phyloP scores from a whole-genome alignment of 2,888 invertebrate genomes.

The Synanthedon vespiformis region DNA sequence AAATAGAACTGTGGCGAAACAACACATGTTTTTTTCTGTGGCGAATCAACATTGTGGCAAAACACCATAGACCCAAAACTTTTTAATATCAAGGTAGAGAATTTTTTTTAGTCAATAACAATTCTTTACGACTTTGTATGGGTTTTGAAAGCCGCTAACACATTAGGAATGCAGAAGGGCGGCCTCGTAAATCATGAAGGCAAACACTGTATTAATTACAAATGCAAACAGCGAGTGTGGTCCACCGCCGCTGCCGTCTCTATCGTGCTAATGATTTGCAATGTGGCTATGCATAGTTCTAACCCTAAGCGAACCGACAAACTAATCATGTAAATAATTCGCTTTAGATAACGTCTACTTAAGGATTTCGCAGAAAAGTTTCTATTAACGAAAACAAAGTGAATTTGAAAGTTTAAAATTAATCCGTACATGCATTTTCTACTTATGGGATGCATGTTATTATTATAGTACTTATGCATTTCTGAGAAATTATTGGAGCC shows the following conservation, averaged over 20 bases:
- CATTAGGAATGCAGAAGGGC: slow-evolving; percentile 55
- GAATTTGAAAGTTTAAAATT: not conserved
- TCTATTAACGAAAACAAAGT: not conserved
- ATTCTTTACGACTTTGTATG: not conserved
- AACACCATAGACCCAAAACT: too few relatives aligned
- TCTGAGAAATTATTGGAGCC: too few relatives aligned
- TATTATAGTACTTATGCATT: too few relatives aligned
- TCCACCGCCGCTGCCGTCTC: slow-evolving; percentile 63
- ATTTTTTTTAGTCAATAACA: too few relatives aligned
- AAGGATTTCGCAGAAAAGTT: not conserved
- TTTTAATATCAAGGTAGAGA: too few relatives aligned
- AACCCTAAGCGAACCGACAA: not conserved
- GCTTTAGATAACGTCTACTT: not conserved
- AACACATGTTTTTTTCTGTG: too few relatives aligned
- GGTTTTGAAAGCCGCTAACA: slow-evolving; percentile 59
- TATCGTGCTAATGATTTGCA: slow-evolving; percentile 68
- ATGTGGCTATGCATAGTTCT: slow-evolving; percentile 22
- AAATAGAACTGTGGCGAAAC: too few relatives aligned
- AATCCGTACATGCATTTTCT: too few relatives aligned
- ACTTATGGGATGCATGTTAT: too few relatives aligned
- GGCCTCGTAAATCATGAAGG: slow-evolving; percentile 66
- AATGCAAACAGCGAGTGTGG: slow-evolving; percentile 69
- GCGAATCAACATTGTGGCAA: too few relatives aligned
- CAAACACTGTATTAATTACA: slow-evolving; percentile 71
- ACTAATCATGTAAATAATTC: not conserved